These are phyloP conservation scores for Nomada fabriciana DNA, from an alignment of 2,888 invertebrate species.

Conservation along the genomic window DNA sequence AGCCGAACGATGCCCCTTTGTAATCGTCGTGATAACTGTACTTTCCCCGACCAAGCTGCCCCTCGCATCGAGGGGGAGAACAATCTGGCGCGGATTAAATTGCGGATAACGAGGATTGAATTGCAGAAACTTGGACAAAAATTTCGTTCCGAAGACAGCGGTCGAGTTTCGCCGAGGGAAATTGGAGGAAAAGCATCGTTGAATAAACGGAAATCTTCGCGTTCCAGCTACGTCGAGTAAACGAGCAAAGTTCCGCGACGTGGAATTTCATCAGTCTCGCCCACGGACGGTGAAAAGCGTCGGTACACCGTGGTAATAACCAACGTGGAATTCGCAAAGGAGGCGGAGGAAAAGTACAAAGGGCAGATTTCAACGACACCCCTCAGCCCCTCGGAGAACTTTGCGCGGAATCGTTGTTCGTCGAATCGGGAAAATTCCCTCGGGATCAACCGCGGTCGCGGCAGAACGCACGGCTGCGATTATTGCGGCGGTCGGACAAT, in stretches of 20 bases:
- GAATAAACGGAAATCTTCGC: background rate
- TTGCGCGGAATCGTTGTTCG: slow-evolving; percentile 18
- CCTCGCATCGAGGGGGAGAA: too few species aligned
- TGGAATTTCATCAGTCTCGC: slow-evolving; percentile 16
- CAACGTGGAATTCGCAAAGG: background rate
- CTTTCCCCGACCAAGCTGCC: background rate
- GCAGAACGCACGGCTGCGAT: background rate
- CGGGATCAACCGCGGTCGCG: background rate
- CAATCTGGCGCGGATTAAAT: too few species aligned
- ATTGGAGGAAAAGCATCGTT: slow-evolving; percentile 1
- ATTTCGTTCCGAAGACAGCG: background rate
- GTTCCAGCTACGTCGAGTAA: background rate
- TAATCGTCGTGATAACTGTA: background rate
- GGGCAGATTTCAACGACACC: background rate
- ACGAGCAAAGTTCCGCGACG: slow-evolving; percentile 23
- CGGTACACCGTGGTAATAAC: background rate
- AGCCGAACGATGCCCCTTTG: slow-evolving; percentile 5
- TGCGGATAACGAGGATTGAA: slow-evolving; percentile 6
- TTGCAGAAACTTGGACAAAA: background rate
- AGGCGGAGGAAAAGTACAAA: background rate
- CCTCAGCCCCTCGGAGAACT: background rate
- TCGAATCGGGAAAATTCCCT: background rate
- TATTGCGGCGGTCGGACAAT: slow-evolving; percentile 12
- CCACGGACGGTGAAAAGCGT: background rate
- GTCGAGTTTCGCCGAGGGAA: background rate